Evolutionary conservation across 1,140 invertebrate genomes (phyloP).

Genomic region (Atopsyche davidsoni): DNA sequence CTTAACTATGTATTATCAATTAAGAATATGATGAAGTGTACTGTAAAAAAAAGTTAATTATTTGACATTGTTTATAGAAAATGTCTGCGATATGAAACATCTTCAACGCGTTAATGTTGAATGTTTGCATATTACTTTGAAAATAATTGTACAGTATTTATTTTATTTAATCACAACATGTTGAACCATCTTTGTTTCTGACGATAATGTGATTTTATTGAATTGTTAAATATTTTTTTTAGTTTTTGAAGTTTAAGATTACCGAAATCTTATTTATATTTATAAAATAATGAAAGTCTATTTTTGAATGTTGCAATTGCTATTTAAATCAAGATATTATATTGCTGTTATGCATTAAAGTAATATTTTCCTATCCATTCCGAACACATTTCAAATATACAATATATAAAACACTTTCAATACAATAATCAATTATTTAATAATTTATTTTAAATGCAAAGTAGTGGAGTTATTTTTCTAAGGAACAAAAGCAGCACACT

Average conservation of each 20-base stretch:
- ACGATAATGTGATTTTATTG: background rate
- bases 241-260: background rate
- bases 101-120: constrained; percentile 4
- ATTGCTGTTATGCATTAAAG: background rate
- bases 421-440: background rate
- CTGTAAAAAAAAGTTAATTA: no score
- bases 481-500: constrained; percentile 18
- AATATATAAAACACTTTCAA: background rate
- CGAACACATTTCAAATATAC: no score
- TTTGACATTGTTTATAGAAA: no score
- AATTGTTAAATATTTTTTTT: background rate
- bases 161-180: constrained; percentile 6
- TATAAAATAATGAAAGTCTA: background rate
- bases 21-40: no score
- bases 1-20: no score
- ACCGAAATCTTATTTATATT: background rate
- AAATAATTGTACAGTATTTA: constrained; percentile 18
- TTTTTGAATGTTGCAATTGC: background rate
- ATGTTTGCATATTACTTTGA: constrained; percentile 6
- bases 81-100: no score
- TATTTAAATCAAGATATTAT: background rate
- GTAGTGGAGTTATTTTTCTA: background rate
- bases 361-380: no score
- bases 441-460: background rate
- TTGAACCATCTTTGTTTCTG: constrained; percentile 3